Evolutionary conservation across 2,797 vertebrate species (phyloP), one percentile per base, ranked within the genome.

Genomic region (Gallinago stenura): DNA sequence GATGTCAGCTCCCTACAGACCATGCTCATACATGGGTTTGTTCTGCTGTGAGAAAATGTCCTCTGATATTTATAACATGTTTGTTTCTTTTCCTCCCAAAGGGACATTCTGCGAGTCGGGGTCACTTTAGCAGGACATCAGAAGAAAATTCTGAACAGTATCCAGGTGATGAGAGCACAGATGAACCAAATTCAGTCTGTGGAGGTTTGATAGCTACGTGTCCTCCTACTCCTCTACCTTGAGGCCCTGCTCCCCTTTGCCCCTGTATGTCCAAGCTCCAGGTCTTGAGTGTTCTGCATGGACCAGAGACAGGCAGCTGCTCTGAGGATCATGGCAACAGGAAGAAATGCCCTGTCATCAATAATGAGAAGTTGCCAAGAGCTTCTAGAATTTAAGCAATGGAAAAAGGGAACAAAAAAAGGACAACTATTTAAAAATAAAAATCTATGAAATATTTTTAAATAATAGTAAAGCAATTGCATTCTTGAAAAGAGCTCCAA

Each of bases 111-210:
- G 90, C 98, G 99, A 98, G 99, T 99, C 4, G 99, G 99, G 24
- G 99, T 99, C 98, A 99, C 99, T 94, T 98, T 99, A 98, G 99
- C 99, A 19, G 99, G 99, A 94, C 99, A 99, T 98, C 99, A 99
- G 98, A 99, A 99, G 98, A 99, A 99, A 98, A 99, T 99, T 95
- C 98, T 99, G 89, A 99, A 99, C 98, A 99, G 99, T 83, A 99
- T 99, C 98, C 99, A 99, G 98, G 99, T 99, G 99, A 99, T 99
- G 99, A 98, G 99, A 94, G 99, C 99, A 91, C 99, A 99, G 98
- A 99, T 99, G 99, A 99, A 99, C 98, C 99, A 99, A 98, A 99
- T 99, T 96, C 99, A 99, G 97, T 99, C 99, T 6, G 99, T 99
- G 98, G 99, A 99, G 98, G 99, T 99, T 97, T 99, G 99, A 99